These are phyloP conservation scores for Sebastes reedi DNA, from an alignment of 2,797 vertebrate species.

Conservation along the genomic window DNA sequence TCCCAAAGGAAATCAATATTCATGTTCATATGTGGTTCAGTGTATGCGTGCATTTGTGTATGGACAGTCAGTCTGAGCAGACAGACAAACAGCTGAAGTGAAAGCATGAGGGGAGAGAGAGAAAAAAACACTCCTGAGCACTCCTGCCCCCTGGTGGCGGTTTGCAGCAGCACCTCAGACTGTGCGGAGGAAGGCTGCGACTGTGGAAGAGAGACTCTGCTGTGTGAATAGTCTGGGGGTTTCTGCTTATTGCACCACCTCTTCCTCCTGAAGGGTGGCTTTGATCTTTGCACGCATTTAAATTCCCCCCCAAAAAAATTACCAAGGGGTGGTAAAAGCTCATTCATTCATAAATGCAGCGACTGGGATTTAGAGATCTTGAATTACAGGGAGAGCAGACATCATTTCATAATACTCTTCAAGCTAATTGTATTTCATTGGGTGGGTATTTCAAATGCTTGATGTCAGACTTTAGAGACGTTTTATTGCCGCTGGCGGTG, in stretches of 20 bases:
- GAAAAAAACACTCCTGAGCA: slow-evolving; percentile 64
- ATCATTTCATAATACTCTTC: slow-evolving; percentile 62
- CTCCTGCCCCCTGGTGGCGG: slow-evolving; percentile 84
- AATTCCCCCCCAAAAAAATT: slow-evolving; percentile 52
- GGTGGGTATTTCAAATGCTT: slow-evolving; percentile 43
- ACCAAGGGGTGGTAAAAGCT: slow-evolving; percentile 39
- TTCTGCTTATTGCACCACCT: slow-evolving; percentile 80
- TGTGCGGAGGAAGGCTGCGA: neutral
- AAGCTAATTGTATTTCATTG: slow-evolving; percentile 59
- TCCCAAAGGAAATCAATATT: slow-evolving; percentile 17
- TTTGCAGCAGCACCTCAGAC: slow-evolving; percentile 29
- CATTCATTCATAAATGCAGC: slow-evolving; percentile 68
- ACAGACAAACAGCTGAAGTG: slow-evolving; percentile 49
- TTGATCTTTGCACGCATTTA: slow-evolving; percentile 76
- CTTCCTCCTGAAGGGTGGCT: slow-evolving; percentile 57
- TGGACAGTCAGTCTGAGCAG: slow-evolving; percentile 19
- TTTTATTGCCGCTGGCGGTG: slow-evolving; percentile 25
- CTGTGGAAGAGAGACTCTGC: slow-evolving; percentile 15
- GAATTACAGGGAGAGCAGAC: slow-evolving; percentile 51
- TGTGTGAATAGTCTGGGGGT: slow-evolving; percentile 52
- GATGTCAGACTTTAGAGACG: slow-evolving; percentile 34
- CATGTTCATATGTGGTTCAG: slow-evolving; percentile 16
- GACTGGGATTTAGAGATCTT: slow-evolving; percentile 52
- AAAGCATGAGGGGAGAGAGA: slow-evolving; percentile 10
- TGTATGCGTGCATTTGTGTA: neutral